These are phyloP conservation scores for Plumapathes pennacea DNA, from an alignment of 92 coral and sea anemone species.

Conservation along the genomic window DNA sequence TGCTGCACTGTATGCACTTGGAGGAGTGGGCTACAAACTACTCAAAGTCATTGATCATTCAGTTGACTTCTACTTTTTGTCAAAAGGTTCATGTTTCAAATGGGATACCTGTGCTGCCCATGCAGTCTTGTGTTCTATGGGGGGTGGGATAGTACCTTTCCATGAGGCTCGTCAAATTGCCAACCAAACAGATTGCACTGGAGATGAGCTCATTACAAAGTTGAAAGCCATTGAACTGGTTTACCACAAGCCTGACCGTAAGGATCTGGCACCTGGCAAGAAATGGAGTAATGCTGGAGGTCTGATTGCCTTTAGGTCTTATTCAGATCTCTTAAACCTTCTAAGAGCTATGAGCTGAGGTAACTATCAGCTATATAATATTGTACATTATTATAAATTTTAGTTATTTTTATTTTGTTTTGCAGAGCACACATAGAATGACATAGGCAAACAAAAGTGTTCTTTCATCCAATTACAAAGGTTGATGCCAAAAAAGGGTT, in stretches of 20 bases:
- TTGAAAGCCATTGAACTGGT: constrained; percentile 29
- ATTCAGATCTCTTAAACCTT: constrained; percentile 18
- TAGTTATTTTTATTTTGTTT: no score
- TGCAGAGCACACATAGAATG: no score
- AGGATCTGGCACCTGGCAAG: constrained; percentile 20
- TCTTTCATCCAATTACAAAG: no score
- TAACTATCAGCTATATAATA: no score
- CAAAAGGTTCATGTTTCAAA: constrained; percentile 63
- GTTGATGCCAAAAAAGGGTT: no score
- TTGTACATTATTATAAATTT: no score
- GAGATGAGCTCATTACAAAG: constrained; percentile 7
- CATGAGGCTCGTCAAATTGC: constrained; percentile 30
- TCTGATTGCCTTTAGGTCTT: constrained; percentile 56
- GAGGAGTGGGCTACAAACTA: constrained; percentile 71
- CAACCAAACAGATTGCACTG: constrained; percentile 1
- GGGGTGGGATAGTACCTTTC: constrained; percentile 55
- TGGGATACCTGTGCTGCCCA: constrained; percentile 87
- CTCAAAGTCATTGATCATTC: constrained; percentile 60
- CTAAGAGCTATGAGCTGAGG: constrained; percentile 5
- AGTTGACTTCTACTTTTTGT: constrained; percentile 59
- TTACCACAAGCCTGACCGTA: constrained; percentile 53
- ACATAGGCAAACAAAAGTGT: no score
- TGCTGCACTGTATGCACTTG: constrained; percentile 25
- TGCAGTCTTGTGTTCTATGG: constrained; percentile 61
- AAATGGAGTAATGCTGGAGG: constrained; percentile 67